Percentiles rank a stretch among this genome's conserved stretches.
Conservation (phyloP, 1,140 invertebrate genomes). For the Cyclina sinensis region DNA sequence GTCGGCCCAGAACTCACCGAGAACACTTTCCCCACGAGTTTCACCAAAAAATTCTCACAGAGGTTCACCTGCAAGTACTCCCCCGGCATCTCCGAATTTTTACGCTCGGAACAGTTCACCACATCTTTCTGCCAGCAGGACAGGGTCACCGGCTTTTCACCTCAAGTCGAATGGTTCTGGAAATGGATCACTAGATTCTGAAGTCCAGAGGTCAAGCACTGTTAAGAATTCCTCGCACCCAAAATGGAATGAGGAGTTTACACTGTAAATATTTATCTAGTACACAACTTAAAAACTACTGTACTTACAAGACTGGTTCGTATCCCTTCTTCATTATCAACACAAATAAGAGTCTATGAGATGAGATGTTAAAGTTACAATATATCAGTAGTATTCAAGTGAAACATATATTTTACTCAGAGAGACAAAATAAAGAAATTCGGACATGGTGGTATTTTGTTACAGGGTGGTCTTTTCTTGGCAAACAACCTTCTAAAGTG, state of each 20-base stretch:
- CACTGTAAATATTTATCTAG: slow-evolving; percentile 75
- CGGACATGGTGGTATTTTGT: too few relatives aligned
- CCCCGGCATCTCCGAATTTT: background rate
- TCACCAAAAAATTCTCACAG: slow-evolving; percentile 70
- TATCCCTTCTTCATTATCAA: too few relatives aligned
- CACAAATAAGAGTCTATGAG: too few relatives aligned
- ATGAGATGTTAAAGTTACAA: too few relatives aligned
- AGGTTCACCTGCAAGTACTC: slow-evolving; percentile 58
- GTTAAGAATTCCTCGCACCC: slow-evolving; percentile 67
- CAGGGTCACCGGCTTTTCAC: slow-evolving; percentile 24
- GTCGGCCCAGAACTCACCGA: background rate
- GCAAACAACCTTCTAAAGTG: too few relatives aligned
- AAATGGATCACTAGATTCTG: background rate
- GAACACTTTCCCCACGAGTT: slow-evolving; percentile 33
- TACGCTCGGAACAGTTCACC: background rate
- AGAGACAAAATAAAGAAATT: too few relatives aligned
- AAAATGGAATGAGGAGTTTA: slow-evolving; percentile 80
- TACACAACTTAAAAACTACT: too few relatives aligned
- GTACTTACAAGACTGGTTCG: too few relatives aligned
- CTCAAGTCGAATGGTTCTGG: background rate
- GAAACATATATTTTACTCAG: too few relatives aligned
- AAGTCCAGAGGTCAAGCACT: slow-evolving; percentile 64
- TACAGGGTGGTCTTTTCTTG: too few relatives aligned
- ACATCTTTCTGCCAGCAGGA: background rate
- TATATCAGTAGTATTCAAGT: too few relatives aligned